Conservation (phyloP, 2,797 vertebrate species). For the Chrysolophus pictus region DNA sequence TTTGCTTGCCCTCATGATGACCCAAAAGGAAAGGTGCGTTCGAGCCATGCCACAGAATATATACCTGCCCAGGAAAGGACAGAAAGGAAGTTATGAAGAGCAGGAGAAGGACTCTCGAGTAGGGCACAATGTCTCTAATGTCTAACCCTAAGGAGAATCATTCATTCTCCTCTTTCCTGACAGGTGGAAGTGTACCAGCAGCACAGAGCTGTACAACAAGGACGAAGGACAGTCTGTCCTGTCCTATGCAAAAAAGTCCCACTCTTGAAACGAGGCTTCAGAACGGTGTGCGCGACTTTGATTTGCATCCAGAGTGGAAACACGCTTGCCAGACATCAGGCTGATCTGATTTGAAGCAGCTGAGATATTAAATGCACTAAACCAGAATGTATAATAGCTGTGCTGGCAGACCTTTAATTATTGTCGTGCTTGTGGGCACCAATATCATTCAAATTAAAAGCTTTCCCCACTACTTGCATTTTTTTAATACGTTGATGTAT, state of each 20-base stretch:
- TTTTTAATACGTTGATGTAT: slow-evolving; percentile 64
- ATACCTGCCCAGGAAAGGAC: background rate
- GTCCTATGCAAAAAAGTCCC: slow-evolving; percentile 49
- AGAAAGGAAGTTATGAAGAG: background rate
- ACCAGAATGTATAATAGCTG: slow-evolving; percentile 69
- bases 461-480: slow-evolving; percentile 59
- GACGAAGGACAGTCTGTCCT: slow-evolving; percentile 49
- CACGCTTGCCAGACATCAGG: slow-evolving; percentile 64
- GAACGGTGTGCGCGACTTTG: slow-evolving; percentile 26
- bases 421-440: slow-evolving; percentile 67
- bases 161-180: background rate
- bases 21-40: background rate
- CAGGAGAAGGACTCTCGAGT: background rate
- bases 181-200: background rate
- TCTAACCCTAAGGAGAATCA: background rate
- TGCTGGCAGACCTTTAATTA: slow-evolving; percentile 76
- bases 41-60: background rate
- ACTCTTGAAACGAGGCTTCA: slow-evolving; percentile 40
- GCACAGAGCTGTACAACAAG: background rate
- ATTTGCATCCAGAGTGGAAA: slow-evolving; percentile 72
- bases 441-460: slow-evolving; percentile 74
- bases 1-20: background rate
- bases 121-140: background rate
- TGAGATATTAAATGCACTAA: slow-evolving; percentile 76
- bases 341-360: slow-evolving; percentile 73